Percentiles rank a stretch among this genome's conserved stretches.
Conservation (phyloP, 1,140 invertebrate genomes). For the Geopemphigus sp. region DNA sequence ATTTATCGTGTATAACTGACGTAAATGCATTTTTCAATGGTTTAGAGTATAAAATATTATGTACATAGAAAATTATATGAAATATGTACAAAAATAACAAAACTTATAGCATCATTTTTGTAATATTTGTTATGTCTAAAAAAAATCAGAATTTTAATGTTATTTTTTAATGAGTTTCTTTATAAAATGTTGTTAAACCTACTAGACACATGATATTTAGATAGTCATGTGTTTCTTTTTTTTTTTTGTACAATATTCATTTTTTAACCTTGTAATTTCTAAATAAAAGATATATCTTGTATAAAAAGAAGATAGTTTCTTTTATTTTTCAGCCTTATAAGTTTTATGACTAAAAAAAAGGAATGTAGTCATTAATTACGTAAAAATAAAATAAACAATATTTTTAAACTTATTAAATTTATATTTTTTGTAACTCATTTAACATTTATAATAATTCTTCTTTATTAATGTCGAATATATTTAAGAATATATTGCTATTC, state of each 20-base stretch:
- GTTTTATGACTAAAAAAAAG: constrained; percentile 4
- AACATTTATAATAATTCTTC: neutral
- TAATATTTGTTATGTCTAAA: constrained; percentile 46
- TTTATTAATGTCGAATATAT: constrained; percentile 26
- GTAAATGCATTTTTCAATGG: constrained; percentile 36
- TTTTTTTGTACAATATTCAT: constrained; percentile 46
- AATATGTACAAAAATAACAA: constrained; percentile 43
- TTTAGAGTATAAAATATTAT: constrained; percentile 42
- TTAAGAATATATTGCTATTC: constrained; percentile 26
- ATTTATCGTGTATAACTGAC: constrained; percentile 43
- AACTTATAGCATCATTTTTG: constrained; percentile 41
- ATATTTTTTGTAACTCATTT: constrained; percentile 24
- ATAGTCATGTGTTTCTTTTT: constrained; percentile 32
- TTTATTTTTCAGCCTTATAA: constrained; percentile 18
- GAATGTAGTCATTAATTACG: constrained; percentile 23
- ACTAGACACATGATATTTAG: constrained; percentile 19
- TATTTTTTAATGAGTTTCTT: constrained; percentile 40
- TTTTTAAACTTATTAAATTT: constrained; percentile 26
- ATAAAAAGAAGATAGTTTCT: constrained; percentile 20
- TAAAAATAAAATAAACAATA: constrained; percentile 28
- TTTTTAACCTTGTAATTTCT: constrained; percentile 43
- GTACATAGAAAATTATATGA: constrained; percentile 47
- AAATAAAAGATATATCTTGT: constrained; percentile 42
- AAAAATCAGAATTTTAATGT: constrained; percentile 46
- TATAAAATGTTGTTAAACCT: constrained; percentile 40